Evolutionary conservation across 2,113 vertebrate genomes (phyloP), one percentile per base, ranked within the genome.

Genomic region (Fukomys damarensis): DNA sequence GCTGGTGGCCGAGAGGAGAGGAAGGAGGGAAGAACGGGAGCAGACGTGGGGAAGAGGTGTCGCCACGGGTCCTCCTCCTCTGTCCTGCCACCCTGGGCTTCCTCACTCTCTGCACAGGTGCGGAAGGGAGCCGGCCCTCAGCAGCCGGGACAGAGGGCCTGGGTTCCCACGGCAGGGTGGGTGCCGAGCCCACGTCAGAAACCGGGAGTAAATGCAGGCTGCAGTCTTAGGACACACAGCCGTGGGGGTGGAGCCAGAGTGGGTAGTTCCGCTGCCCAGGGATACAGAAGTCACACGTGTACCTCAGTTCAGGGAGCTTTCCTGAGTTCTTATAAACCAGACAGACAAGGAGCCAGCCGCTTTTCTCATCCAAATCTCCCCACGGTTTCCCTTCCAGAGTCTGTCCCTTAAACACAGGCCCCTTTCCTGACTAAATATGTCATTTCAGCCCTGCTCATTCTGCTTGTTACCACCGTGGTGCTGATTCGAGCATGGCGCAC

Each of bases 401-500:
- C 24, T 59, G 82, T 79, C 38, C 52, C 80, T 87, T 89, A 46
- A 66, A 88, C 93, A 35, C 54, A 61, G 88, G 84, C 92, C 76
- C 90, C 93, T 90, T 86, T 92, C 92, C 93, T 96, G 86, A 94
- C 97, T 95, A 96, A 77, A 72, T 80, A 95, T 97, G 97, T 96
- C 96, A 93, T 95, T 93, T 94, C 82, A 43, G 96, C 89, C 83
- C 65, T 16, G 58, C 85, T 96, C 85, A 66, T 93, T 63, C 96
- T 92, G 92, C 96, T 96, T 95, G 97, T 97, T 98, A 96, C 96
- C 92, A 82, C 28, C 0, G 20, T 6, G 58, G 96, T 93, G 97
- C 89, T 97, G 96, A 96, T 97, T 93, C 93, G 93, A 97, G 94
- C 96, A 97, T 97, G 89, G 95, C 97, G 97, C 96, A 97, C 92